Evolutionary conservation across 2,797 vertebrate genomes (phyloP), one percentile per base, ranked within the genome.

Genomic region (Myotis vivesi): DNA sequence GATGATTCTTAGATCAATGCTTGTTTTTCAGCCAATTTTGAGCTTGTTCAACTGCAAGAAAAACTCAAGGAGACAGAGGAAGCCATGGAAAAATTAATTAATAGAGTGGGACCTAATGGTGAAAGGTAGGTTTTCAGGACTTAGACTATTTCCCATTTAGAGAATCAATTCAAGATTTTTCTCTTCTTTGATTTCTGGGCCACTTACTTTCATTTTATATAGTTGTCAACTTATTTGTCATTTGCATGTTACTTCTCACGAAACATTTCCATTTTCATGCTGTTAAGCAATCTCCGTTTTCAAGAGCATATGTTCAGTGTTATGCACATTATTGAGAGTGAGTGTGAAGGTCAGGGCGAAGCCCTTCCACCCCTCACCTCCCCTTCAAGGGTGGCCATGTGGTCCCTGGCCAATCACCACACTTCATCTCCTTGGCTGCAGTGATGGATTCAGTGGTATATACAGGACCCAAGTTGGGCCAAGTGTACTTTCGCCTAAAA

Each of bases 31-130:
- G 99, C 99, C 69, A 99, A 99, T 97, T 99, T 99, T 89, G 99
- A 99, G 95, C 98, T 99, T 94, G 95, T 98, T 76, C 99, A 99
- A 96, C 99, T 99, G 75, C 99, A 99, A 98, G 99, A 99, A 97
- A 99, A 99, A 97, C 98, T 99, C 96, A 98, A 98, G 93, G 99
- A 99, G 96, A 99, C 99, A 0, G 99, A 99, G 97, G 98, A 99
- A 97, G 99, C 99, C 95, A 99, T 99, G 99, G 99, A 99, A 98
- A 99, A 99, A 91, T 98, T 99, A 16, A 99, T 99, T 93, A 99
- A 98, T 87, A 98, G 98, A 77, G 98, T 99, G 71, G 98, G 99
- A 92, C 98, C 98, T 97, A 98, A 98, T 89, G 98, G 98, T 82
- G 98, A 99, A 96, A 99, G 99, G 99, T 99, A 98, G 82, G 96